Conservation (phyloP, 2,113 vertebrate species). For the Triplophysa rosa region DNA sequence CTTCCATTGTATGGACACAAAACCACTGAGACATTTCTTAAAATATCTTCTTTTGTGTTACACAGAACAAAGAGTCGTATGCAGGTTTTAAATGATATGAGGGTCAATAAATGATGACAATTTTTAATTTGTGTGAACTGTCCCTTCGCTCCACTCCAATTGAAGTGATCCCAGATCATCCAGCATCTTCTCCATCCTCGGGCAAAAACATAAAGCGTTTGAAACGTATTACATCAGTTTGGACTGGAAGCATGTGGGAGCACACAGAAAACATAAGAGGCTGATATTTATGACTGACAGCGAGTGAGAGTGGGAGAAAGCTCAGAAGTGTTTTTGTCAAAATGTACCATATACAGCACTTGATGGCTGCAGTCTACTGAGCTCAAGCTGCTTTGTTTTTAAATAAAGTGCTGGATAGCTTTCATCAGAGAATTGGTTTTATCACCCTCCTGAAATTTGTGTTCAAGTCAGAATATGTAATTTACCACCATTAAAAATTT, state of each 20-base stretch:
- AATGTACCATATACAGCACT: background rate
- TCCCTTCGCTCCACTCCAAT: background rate
- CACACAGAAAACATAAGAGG: constrained; percentile 3
- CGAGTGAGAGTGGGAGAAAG: background rate
- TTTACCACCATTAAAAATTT: background rate
- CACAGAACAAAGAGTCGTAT: too few species aligned
- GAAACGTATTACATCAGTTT: constrained; percentile 8
- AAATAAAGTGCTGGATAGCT: constrained; percentile 7
- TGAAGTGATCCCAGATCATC: background rate
- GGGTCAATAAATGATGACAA: too few species aligned
- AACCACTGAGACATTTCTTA: too few species aligned
- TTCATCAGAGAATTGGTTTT: background rate
- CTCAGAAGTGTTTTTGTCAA: constrained; percentile 15
- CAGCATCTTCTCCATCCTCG: background rate
- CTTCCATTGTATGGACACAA: too few species aligned
- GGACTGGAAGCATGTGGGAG: constrained; percentile 6
- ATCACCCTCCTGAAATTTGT: constrained; percentile 14
- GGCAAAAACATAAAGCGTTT: background rate
- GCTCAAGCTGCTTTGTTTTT: background rate
- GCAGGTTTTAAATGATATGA: too few species aligned
- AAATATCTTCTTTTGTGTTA: too few species aligned
- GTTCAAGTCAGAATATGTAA: background rate
- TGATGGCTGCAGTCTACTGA: background rate
- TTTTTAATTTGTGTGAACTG: too few species aligned
- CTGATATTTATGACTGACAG: constrained; percentile 21